A percentile compares a stretch with the other conserved stretches of the same genome.
phyloP scores from a whole-genome alignment of 2,113 vertebrate species.

The Clarias magur region DNA sequence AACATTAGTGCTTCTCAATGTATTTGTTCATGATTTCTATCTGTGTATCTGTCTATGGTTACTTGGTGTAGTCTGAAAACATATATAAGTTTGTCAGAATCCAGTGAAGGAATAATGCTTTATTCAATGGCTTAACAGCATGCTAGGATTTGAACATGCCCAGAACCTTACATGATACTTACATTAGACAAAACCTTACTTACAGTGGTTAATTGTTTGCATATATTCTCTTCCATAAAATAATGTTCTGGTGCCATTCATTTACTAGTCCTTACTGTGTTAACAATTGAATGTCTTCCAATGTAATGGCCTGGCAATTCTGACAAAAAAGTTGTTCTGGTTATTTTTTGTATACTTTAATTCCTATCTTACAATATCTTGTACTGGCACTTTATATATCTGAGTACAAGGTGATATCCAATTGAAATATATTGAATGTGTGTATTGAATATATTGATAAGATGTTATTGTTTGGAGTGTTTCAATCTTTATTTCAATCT shows the following conservation, averaged over 20 bases:
- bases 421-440: no score
- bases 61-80: not conserved
- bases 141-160: not conserved
- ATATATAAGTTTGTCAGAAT: not conserved
- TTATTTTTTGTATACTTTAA: no score
- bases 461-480: not conserved
- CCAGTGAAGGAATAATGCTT: not conserved
- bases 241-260: not conserved
- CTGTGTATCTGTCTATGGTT: not conserved
- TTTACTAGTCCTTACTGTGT: not conserved
- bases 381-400: no score
- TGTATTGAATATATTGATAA: no score
- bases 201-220: not conserved
- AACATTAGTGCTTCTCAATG: not conserved
- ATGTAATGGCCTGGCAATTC: not conserved
- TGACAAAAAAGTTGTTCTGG: no score
- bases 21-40: conserved; percentile 7
- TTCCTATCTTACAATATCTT: no score
- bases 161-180: not conserved
- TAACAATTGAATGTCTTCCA: not conserved
- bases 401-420: no score
- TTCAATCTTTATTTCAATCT: not conserved
- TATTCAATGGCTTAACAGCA: not conserved
- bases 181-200: not conserved
- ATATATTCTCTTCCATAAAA: not conserved